Percentiles rank a stretch among this genome's conserved stretches.
These are phyloP conservation scores for Spheniscus humboldti DNA, from an alignment of 2,797 vertebrate species.

Conservation along the genomic window DNA sequence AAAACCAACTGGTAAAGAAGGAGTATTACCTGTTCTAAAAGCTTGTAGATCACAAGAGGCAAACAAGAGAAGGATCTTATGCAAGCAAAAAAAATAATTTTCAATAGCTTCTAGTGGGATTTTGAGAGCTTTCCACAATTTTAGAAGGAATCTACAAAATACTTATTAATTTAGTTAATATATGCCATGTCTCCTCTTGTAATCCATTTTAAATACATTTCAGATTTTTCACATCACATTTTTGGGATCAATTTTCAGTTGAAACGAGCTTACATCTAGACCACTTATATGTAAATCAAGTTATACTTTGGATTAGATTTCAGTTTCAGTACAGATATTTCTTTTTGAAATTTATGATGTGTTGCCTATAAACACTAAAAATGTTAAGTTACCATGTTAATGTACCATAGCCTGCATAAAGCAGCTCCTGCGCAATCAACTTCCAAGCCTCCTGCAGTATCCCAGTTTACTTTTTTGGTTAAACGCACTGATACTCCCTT, in stretches of 20 bases:
- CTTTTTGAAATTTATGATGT: background rate
- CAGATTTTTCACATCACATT: background rate
- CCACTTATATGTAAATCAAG: background rate
- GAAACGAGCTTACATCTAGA: background rate
- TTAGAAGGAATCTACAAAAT: background rate
- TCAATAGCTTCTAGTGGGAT: background rate
- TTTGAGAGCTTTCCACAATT: background rate
- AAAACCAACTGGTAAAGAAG: background rate
- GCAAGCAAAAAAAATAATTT: background rate
- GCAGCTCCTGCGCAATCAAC: background rate
- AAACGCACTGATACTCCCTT: background rate
- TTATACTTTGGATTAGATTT: background rate
- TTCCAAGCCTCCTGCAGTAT: background rate
- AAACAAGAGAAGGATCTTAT: background rate
- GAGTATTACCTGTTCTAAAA: background rate
- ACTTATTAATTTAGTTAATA: background rate
- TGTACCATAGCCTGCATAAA: background rate
- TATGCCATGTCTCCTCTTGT: background rate
- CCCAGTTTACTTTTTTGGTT: background rate
- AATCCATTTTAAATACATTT: background rate
- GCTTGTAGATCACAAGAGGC: background rate
- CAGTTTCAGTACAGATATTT: background rate
- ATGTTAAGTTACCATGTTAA: too few relatives aligned
- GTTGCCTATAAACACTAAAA: background rate
- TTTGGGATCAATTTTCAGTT: background rate